Base-by-base conservation (phyloP, 2,113 vertebrate species). In the Melozone crissalis region DNA sequence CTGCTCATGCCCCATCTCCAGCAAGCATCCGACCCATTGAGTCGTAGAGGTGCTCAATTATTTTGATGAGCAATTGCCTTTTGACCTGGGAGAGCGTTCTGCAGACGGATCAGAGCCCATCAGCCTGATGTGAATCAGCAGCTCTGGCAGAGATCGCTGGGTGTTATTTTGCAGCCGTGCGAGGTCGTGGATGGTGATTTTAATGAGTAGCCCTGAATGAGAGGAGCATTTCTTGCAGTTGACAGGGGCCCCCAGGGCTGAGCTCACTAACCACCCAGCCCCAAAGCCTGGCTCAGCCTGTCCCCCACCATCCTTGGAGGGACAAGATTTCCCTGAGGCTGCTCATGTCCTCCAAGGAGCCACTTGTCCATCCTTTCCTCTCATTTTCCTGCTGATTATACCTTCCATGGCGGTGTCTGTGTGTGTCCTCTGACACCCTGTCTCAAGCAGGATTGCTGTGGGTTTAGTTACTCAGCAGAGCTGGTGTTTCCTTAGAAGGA, bases 21-120 rank as follows among this genome's bases (percentile, higher is more conserved):
- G 51, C 20, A 66, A 69, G 41, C 0, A 2, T 71, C 51, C 0
- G 2, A 61, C 83, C n/a, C 0, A 0, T 7, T 1, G 6, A 87
- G 39, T 62, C 0, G 0, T 23, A 41, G 74, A 90, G 62, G 30
- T 3, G 1, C 54, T 84, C 63, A 46, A n/a, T 94, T 93, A 93
- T 80, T 93, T 80, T 20, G 22, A 92, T 92, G 67, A 83, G 27
- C 3, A 5, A 37, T 58, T 86, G 72, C 63, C 63, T 86, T 57
- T 84, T 90, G 86, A 90, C 86, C 83, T 66, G 79, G 71, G 91
- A 82, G 71, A 85, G 35, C 0, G 1, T 82, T 85, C 85, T 79
- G 61, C 67, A 17, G 55, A 28, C 0, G 0, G 43, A 52, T 72
- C 67, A 69, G 52, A 49, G 7, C 46, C 86, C 51, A 15, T 66